Base-by-base conservation (phyloP, 2,888 invertebrate genomes). In the Dexiosoma caninum region DNA sequence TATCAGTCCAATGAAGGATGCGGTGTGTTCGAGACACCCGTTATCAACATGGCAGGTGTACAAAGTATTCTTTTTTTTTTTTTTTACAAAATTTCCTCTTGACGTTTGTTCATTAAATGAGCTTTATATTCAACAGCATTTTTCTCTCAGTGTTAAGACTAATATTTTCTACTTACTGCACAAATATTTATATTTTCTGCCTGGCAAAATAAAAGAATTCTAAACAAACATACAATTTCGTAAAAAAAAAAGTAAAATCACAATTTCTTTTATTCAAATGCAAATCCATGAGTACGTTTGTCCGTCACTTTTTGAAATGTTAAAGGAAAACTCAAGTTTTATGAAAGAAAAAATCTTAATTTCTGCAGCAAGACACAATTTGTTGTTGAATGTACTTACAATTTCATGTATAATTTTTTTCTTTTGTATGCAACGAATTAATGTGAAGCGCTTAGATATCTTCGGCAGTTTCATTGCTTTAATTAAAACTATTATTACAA, bases 401-500 rank as follows among this genome's bases (percentile, higher is more conserved):
- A n/a, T n/a, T n/a, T n/a, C n/a, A n/a, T n/a, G n/a, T n/a, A n/a
- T n/a, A n/a, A n/a, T n/a, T n/a, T n/a, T n/a, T n/a, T n/a, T n/a
- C n/a, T n/a, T n/a, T n/a, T n/a, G n/a, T n/a, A n/a, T n/a, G n/a
- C n/a, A n/a, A n/a, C n/a, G n/a, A n/a, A 7, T 42, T 19, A 19
- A 30, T 2, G 27, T 62, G 53, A 44, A 44, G 23, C 55, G 49
- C 32, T 44, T 42, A 30, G 10, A 0, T 37, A 35, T 59, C 21
- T 57, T 42, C 21, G 66, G 53, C 40, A 12, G 55, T 72, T 72
- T 76, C 49, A 76, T 72, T 72, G 80, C 67, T 72, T 81, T 81
- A 81, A 81, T 81, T 76, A 76, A 81, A 81, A 81, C n/a, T 76
- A 67, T 76, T 81, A 72, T 76, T 76, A 67, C 72, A 81, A 80